Evolutionary conservation across 2,797 vertebrate genomes (phyloP).

Genomic region (Typhlichthys subterraneus): DNA sequence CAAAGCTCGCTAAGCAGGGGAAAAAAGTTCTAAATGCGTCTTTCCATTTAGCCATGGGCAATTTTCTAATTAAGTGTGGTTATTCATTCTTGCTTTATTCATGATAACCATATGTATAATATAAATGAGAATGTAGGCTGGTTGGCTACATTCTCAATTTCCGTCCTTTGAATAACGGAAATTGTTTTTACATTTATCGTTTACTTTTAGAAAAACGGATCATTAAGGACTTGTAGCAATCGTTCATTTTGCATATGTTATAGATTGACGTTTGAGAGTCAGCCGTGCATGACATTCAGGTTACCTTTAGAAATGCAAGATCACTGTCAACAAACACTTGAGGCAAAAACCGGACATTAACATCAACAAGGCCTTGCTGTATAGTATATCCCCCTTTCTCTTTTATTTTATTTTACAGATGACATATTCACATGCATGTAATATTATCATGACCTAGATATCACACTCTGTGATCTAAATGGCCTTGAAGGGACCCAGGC

Average conservation of each 20-base stretch:
- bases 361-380: not conserved
- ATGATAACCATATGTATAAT: conserved; percentile 49
- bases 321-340: not conserved
- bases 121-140: conserved; percentile 23
- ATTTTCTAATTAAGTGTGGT: conserved; percentile 58
- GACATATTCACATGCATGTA: conserved; percentile 29
- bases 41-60: conserved; percentile 52
- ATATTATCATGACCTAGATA: conserved; percentile 27
- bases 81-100: conserved; percentile 43
- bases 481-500: conserved; percentile 21
- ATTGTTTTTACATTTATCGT: conserved; percentile 1
- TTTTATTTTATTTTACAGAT: not conserved
- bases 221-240: not conserved
- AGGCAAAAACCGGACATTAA: not conserved
- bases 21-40: conserved; percentile 52
- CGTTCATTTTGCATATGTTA: not conserved
- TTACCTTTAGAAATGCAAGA: not conserved
- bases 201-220: not conserved
- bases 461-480: conserved; percentile 20
- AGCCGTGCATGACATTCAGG: not conserved
- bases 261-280: too few species aligned
- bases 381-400: not conserved
- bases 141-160: conserved; percentile 2
- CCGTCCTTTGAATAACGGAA: conserved; percentile 3
- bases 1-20: conserved; percentile 29